phyloP scores from a whole-genome alignment of 2,113 vertebrate genomes.

The Larimichthys polyactis region DNA sequence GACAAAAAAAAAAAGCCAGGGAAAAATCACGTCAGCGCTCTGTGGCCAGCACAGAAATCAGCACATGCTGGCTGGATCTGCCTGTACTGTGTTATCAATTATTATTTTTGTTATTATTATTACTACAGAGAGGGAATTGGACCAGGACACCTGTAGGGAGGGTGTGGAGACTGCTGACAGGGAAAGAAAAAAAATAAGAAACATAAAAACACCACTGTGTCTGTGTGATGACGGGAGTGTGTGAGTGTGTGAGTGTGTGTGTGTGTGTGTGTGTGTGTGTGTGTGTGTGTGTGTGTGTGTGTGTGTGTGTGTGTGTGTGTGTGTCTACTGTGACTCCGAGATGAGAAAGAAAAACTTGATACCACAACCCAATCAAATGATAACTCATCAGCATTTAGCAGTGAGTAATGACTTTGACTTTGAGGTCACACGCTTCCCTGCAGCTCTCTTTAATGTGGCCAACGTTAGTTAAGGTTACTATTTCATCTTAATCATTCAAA shows the following conservation, averaged over 20 bases:
- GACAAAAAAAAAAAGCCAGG: conserved; percentile 41
- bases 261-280: neutral
- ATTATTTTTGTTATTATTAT: conserved; percentile 66
- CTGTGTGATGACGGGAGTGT: conserved; percentile 34
- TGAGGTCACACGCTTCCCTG: conserved; percentile 57
- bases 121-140: conserved; percentile 74
- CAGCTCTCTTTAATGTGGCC: conserved; percentile 57
- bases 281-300: neutral
- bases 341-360: conserved; percentile 17
- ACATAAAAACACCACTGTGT: conserved; percentile 8
- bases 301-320: neutral
- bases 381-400: conserved; percentile 62
- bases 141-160: conserved; percentile 77
- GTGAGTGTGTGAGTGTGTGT: too few species aligned
- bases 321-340: conserved; percentile 30
- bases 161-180: conserved; percentile 56
- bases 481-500: conserved; percentile 73
- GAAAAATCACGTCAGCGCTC: conserved; percentile 53
- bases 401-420: conserved; percentile 58
- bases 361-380: conserved; percentile 71
- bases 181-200: conserved; percentile 9
- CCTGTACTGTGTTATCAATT: conserved; percentile 71
- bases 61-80: conserved; percentile 64
- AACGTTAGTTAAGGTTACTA: conserved; percentile 39
- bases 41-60: conserved; percentile 54